Evolutionary conservation across 2,888 invertebrate species (phyloP).

Genomic region (Pandemis heparana): DNA sequence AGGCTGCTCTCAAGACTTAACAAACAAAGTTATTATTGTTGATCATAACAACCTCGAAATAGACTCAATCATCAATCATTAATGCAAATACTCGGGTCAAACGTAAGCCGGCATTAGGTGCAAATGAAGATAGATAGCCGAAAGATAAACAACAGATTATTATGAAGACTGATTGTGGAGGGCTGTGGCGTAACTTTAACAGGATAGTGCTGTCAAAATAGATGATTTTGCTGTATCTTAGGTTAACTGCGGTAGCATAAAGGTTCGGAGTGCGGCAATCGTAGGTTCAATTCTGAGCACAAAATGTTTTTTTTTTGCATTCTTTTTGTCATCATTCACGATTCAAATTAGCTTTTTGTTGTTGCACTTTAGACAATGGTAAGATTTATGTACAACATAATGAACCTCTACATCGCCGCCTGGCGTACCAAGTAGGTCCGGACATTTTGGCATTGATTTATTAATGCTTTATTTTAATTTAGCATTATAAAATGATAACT

Average conservation of each 20-base stretch:
- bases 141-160: constrained; percentile 28
- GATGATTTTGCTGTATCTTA: background rate
- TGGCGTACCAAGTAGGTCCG: too few relatives aligned
- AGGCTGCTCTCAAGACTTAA: background rate
- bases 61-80: constrained; percentile 38
- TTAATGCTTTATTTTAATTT: too few relatives aligned
- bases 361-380: too few relatives aligned
- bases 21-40: constrained; percentile 17
- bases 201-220: background rate
- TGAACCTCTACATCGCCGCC: too few relatives aligned
- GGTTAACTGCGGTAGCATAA: background rate
- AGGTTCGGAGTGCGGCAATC: background rate
- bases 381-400: too few relatives aligned
- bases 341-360: too few relatives aligned
- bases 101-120: constrained; percentile 31
- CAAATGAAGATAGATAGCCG: constrained; percentile 42
- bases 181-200: constrained; percentile 10
- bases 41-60: constrained; percentile 16
- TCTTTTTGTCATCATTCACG: too few relatives aligned
- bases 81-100: constrained; percentile 40
- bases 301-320: too few relatives aligned
- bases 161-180: constrained; percentile 3
- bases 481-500: too few relatives aligned
- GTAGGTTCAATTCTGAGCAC: too few relatives aligned
- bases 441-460: too few relatives aligned